These are phyloP conservation scores for Tragelaphus imberbis DNA, from an alignment of 2,113 vertebrate genomes.

Conservation along the genomic window DNA sequence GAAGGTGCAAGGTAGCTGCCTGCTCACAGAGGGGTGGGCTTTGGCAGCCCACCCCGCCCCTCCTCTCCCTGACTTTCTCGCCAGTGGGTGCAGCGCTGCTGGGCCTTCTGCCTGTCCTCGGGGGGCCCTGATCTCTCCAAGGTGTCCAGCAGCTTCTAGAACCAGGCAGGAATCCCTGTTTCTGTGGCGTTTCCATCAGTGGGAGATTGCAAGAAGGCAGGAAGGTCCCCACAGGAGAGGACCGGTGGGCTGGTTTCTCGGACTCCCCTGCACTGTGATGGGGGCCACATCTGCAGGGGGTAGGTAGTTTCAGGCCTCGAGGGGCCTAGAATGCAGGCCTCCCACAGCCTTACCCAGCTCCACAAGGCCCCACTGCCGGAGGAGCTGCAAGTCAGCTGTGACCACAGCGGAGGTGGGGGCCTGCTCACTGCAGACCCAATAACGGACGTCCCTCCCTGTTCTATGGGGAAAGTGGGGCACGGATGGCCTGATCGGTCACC, in stretches of 20 bases:
- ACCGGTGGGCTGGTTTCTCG: not conserved
- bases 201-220: not conserved
- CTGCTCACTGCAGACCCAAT: not conserved
- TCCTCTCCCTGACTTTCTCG: not conserved
- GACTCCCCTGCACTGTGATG: not conserved
- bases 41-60: fast-evolving
- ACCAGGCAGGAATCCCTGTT: not conserved
- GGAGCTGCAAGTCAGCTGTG: not conserved
- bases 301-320: not conserved
- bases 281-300: not conserved
- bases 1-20: not conserved
- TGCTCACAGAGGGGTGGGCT: not conserved
- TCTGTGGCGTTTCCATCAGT: not conserved
- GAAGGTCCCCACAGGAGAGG: not conserved
- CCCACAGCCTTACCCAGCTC: not conserved
- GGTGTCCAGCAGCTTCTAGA: not conserved
- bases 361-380: too few species aligned
- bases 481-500: not conserved
- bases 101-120: not conserved
- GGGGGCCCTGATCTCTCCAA: not conserved
- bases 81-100: not conserved
- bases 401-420: not conserved
- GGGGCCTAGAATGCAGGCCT: not conserved
- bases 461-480: not conserved
- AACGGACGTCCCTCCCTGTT: not conserved